Conservation (phyloP, 2,113 vertebrate species). For the Mustela lutreola region DNA sequence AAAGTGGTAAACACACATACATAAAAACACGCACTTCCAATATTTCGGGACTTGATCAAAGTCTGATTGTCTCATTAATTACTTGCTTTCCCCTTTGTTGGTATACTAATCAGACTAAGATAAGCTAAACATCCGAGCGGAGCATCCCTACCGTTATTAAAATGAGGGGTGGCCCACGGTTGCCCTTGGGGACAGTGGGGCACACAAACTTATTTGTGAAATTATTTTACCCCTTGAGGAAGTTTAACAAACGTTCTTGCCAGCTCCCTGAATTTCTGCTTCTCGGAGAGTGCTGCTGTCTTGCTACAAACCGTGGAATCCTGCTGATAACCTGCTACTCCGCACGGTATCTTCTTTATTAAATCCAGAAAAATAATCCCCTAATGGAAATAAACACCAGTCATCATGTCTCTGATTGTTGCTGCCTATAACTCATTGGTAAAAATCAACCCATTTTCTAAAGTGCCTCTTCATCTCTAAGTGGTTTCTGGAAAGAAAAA, state of each 20-base stretch:
- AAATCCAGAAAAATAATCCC: neutral
- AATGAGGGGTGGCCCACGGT: accelerated
- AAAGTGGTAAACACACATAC: neutral
- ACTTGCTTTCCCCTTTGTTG: neutral
- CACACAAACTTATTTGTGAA: neutral
- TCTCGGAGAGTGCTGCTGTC: neutral
- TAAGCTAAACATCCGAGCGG: neutral
- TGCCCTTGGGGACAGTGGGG: accelerated
- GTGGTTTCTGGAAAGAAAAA: neutral
- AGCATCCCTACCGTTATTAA: too few relatives aligned
- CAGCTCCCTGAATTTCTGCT: neutral
- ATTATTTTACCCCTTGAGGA: neutral
- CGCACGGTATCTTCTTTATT: neutral
- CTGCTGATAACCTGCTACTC: neutral
- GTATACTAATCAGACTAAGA: neutral
- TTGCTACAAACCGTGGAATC: accelerated
- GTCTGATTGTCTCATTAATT: neutral
- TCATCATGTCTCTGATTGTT: accelerated
- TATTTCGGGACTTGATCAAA: accelerated
- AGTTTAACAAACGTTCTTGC: neutral
- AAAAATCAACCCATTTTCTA: neutral
- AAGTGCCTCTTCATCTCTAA: neutral
- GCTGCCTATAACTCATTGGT: neutral
- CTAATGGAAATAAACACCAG: neutral
- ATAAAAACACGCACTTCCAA: neutral